Base-by-base conservation (phyloP, 2,888 invertebrate genomes). In the Pseudeuparius sepicola region DNA sequence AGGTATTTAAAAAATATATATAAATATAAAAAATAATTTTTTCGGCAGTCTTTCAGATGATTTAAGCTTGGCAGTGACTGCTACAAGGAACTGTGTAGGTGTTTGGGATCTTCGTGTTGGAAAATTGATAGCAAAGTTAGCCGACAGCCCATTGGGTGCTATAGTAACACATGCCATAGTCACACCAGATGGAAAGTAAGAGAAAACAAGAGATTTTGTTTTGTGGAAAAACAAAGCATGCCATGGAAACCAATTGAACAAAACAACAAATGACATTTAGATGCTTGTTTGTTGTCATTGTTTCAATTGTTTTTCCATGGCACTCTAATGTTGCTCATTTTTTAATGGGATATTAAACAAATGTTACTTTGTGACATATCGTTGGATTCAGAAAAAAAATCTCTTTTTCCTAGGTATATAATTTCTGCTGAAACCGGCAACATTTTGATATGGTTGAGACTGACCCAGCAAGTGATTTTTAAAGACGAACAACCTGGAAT, bases 121-220 rank as follows among this genome's bases (percentile, higher is more conserved):
- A 0, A 78, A 78, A 48, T 66, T 94, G n/a, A 64, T 85, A 39
- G 75, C 86, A 1, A 89, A 87, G 55, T 64, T 94, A 17, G 89
- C 93, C 0, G 92, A 93, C 49, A 89, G 87, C 44, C 87, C 90
- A 0, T 66, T 93, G 2, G 92, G 92, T 0, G 92, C 94, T 4
- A 94, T 94, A 46, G 89, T 96, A 0, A 93, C 93, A 0, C 87
- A 92, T 45, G 93, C 93, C 0, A 72, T 79, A 29, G 84, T 94
- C 30, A 92, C 92, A 0, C 79, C 82, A 0, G 79, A 79, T 52
- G 90, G 88, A 14, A 80, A 78, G 66, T 73, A 63, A 55, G 56
- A 53, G 33, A 31, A 25, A 18, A 4, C 17, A n/a, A n/a, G n/a
- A n/a, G n/a, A n/a, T n/a, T n/a, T n/a, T n/a, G n/a, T n/a, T n/a